Evolutionary conservation across 1,140 invertebrate species (phyloP), one percentile per base, ranked within the genome.

Genomic region (Procambarus clarkii): DNA sequence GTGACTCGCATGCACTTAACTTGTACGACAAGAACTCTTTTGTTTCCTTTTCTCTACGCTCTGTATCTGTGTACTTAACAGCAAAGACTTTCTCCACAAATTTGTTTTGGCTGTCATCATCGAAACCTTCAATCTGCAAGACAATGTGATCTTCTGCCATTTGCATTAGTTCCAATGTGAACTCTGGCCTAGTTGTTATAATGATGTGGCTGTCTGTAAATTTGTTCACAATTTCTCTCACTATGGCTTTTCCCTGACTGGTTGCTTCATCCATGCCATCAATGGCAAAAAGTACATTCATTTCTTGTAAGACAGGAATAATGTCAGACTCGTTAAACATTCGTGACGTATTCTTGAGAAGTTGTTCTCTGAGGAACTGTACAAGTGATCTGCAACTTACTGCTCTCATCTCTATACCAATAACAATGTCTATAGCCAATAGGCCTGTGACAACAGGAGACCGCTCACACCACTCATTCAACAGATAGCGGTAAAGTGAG

Each of bases 221-320:
- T 58, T 92, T 92, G 9, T 76, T 58, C 46, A 91, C 81, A 91
- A 92, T 89, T 84, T 92, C 92, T 58, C 78, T 82, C 24, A 92
- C 74, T 50, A 92, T 45, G 21, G 78, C 79, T 69, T 76, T 84
- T 4, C 88, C 88, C 45, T 76, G 69, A n/a, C 18, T 34, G 21
- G 78, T 91, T 18, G 88, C 84, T 78, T 92, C 92, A 76, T 92
- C 92, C 80, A 91, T 91, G 9, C 92, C 92, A 87, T 92, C 92
- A 46, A 92, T 91, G 45, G 76, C 34, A 71, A 92, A 92, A 24
- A 92, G 88, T 82, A 92, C 85, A 83, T 91, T 86, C 15, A 92
- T 91, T 45, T 91, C 86, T 71, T 92, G 92, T 21, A 92, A 48
- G 18, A 92, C 64, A n/a, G 84, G 92, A 60, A 92, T 91, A 8